A percentile compares a stretch with the other conserved stretches of the same genome.
Conservation (phyloP, 1,140 invertebrate genomes). For the Magallana ariakensis region DNA sequence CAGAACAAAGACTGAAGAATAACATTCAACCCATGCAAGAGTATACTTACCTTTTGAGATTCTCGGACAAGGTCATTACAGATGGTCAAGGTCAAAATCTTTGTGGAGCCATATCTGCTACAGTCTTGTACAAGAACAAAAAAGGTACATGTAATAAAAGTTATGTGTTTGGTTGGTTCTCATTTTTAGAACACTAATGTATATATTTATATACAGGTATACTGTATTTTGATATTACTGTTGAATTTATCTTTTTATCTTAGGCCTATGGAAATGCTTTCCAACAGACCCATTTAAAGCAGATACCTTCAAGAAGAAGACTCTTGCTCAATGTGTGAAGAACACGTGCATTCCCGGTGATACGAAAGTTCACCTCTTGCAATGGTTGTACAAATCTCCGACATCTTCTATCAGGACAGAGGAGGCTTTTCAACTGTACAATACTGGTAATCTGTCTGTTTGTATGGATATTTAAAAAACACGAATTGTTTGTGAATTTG, state of each 20-base stretch:
- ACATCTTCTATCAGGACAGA: conserved; percentile 12
- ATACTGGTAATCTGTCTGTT: background rate
- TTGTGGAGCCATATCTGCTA: conserved; percentile 56
- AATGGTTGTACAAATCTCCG: conserved; percentile 42
- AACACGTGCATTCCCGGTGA: conserved; percentile 26
- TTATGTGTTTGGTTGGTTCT: background rate
- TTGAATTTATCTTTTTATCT: too few relatives aligned
- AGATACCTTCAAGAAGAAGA: conserved; percentile 52
- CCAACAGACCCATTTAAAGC: conserved; percentile 50
- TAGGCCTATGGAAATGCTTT: conserved; percentile 28
- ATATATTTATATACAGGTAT: too few relatives aligned
- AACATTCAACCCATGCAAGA: background rate
- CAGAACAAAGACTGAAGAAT: conserved; percentile 37
- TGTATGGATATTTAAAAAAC: too few relatives aligned
- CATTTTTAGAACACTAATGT: background rate
- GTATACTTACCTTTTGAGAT: conserved; percentile 49
- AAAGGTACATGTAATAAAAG: conserved; percentile 21
- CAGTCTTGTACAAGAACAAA: conserved; percentile 44
- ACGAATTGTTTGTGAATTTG: too few relatives aligned
- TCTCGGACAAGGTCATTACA: conserved; percentile 54
- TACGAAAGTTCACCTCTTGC: background rate
- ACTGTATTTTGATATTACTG: too few relatives aligned
- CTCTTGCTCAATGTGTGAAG: conserved; percentile 46
- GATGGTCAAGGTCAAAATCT: conserved; percentile 60
- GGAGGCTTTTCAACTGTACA: conserved; percentile 33